Base-by-base conservation (phyloP, 1,140 invertebrate species). In the Phenacoccus solenopsis region DNA sequence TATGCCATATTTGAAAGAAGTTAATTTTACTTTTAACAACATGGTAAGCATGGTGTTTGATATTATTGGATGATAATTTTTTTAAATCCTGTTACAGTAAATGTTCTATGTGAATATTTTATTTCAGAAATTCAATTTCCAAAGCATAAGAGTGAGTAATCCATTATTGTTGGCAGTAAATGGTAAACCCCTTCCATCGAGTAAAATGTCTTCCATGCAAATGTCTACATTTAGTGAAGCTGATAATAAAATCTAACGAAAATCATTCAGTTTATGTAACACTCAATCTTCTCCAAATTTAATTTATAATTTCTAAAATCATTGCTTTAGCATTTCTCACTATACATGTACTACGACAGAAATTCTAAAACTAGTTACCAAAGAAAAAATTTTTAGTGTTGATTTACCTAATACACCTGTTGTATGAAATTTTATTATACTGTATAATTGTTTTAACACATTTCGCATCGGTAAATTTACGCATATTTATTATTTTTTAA, bases 91-190 rank as follows among this genome's bases (percentile, higher is more conserved):
- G n/a, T n/a, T n/a, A n/a, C n/a, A n/a, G n/a, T n/a, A n/a, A n/a
- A n/a, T n/a, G n/a, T n/a, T 49, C 38, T 49, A 7, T 3, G 16
- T 49, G 16, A 49, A 49, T 30, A 28, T 57, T 61, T 69, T 49
- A 25, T 64, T 25, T 32, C 81, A 91, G 89, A 82, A 80, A 73
- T 90, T 87, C 75, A 80, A 85, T 72, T 91, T 88, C 77, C 82
- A 83, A 75, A 85, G 86, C 64, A 85, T 92, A 69, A 82, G 89
- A 70, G 85, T 92, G 16, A 88, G 90, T 78, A 89, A 85, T 72
- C 90, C 90, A 0, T 77, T 89, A 72, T 80, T 86, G 61, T 78
- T 93, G 74, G 83, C 90, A 24, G 84, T 91, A 32, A 92, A 92
- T 79, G 87, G 88, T 10, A 86, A 85, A 73, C 87, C 88, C 73